phyloP scores from a whole-genome alignment of 2,113 vertebrate species.

The Aspiorhynchus laticeps region DNA sequence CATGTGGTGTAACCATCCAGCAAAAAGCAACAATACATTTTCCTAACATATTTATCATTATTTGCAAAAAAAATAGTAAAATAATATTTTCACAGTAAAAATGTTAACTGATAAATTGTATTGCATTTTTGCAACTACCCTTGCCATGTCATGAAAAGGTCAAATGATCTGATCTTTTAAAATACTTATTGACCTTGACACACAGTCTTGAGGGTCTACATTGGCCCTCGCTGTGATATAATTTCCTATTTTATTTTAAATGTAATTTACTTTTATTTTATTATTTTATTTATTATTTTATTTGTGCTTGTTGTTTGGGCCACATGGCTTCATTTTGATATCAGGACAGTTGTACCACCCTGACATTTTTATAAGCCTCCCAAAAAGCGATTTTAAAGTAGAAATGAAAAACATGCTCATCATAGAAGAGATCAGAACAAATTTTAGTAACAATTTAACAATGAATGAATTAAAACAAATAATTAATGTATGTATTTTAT shows the following conservation, averaged over 20 bases:
- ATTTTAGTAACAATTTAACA: neutral
- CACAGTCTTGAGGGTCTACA: too few species aligned
- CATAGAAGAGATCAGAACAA: neutral
- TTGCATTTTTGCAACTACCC: neutral
- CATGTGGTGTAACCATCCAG: neutral
- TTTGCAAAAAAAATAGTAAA: too few species aligned
- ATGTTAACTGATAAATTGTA: neutral
- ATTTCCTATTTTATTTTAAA: too few species aligned
- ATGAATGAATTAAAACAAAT: neutral
- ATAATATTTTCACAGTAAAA: too few species aligned
- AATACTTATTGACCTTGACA: too few species aligned
- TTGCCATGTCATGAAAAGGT: neutral
- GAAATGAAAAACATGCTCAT: neutral
- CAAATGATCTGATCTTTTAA: neutral
- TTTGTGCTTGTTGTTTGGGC: neutral
- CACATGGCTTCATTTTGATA: neutral
- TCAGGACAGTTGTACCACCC: neutral
- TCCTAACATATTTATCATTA: too few species aligned
- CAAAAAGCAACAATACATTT: neutral
- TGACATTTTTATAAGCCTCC: neutral
- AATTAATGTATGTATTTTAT: too few species aligned
- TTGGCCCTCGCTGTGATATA: too few species aligned
- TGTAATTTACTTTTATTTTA: too few species aligned
- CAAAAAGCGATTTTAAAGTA: neutral
- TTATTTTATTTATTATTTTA: neutral